phyloP scores from a whole-genome alignment of 1,140 invertebrate genomes.

The Bilobella aurantiaca region DNA sequence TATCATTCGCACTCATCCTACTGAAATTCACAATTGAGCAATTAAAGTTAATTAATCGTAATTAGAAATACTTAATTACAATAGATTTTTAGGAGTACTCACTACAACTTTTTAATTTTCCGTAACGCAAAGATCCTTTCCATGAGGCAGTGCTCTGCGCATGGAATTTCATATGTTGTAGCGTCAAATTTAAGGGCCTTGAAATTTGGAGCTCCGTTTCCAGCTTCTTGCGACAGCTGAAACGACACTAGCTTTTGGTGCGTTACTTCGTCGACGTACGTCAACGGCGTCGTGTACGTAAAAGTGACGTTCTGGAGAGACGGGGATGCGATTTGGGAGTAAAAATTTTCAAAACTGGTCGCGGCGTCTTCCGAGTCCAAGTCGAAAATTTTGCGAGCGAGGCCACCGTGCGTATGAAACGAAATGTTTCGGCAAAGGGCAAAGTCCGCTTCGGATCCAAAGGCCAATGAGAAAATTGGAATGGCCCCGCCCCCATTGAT shows the following conservation, averaged over 20 bases:
- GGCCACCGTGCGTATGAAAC: conserved; percentile 52
- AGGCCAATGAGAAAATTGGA: conserved; percentile 54
- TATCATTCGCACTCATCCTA: background rate
- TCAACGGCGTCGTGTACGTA: background rate
- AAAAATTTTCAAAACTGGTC: background rate
- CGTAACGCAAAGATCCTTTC: background rate
- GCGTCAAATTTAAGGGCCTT: background rate
- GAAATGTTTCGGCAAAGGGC: conserved; percentile 52
- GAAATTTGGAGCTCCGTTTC: background rate
- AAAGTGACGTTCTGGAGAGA: background rate
- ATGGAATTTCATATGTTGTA: background rate
- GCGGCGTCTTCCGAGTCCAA: background rate
- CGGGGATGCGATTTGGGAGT: background rate
- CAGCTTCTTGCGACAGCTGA: background rate
- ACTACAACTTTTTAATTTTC: conserved; percentile 2
- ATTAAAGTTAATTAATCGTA: background rate
- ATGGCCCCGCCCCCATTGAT: background rate
- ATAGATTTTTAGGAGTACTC: background rate
- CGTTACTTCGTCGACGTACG: background rate
- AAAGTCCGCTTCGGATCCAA: conserved; percentile 54
- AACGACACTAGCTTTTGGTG: background rate
- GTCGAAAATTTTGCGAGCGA: conserved; percentile 59
- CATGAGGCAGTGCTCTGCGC: background rate
- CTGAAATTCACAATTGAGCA: background rate
- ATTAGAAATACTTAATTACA: background rate